Conservation (phyloP, 1,140 invertebrate genomes). For the Notospermus geniculatus region DNA sequence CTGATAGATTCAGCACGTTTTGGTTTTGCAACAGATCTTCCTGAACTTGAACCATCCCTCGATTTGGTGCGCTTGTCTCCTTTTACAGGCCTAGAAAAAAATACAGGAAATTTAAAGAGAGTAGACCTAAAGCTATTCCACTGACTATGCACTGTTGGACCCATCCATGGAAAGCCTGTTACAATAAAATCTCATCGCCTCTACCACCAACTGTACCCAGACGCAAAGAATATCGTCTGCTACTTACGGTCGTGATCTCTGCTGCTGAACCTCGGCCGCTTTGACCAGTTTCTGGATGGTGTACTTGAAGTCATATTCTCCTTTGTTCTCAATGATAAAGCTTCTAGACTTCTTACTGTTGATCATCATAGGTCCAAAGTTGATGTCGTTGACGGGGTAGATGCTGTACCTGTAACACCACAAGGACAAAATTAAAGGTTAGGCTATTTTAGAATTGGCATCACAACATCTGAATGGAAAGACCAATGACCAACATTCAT, state of each 20-base stretch:
- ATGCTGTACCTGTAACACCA: slow-evolving; percentile 49
- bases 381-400: slow-evolving; percentile 50
- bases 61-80: slow-evolving; percentile 41
- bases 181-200: slow-evolving; percentile 1
- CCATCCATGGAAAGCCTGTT: no score
- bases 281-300: slow-evolving; percentile 46
- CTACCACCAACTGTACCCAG: no score
- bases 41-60: slow-evolving; percentile 48
- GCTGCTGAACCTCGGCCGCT: slow-evolving; percentile 17
- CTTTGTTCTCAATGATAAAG: slow-evolving; percentile 56
- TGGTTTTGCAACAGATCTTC: slow-evolving; percentile 38
- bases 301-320: slow-evolving; percentile 57
- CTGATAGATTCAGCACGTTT: slow-evolving; percentile 51
- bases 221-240: no score
- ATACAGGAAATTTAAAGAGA: not conserved
- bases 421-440: no score
- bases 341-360: slow-evolving; percentile 50
- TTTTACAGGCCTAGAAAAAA: slow-evolving; percentile 39
- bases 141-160: no score
- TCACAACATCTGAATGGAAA: no score
- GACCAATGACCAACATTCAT: no score
- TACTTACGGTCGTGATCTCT: slow-evolving; percentile 39
- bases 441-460: no score
- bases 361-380: slow-evolving; percentile 53
- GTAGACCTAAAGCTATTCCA: no score